Percentiles rank a stretch among this genome's conserved stretches.
These are phyloP conservation scores for Erebia aethiops DNA, from an alignment of 2,888 invertebrate species.

Conservation along the genomic window DNA sequence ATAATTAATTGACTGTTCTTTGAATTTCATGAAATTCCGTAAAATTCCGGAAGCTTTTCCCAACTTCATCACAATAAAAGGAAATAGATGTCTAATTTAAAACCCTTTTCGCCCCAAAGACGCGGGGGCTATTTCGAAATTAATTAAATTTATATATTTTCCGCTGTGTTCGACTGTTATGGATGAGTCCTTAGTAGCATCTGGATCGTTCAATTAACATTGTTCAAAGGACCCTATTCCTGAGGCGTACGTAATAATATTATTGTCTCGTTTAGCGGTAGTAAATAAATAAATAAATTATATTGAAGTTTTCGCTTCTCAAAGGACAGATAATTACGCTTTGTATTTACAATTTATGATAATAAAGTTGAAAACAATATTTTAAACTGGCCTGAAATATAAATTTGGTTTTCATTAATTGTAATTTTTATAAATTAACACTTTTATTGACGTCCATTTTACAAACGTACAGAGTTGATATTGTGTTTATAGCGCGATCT, in stretches of 20 bases:
- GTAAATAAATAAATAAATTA: conserved; percentile 4
- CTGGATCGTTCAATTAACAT: conserved; percentile 56
- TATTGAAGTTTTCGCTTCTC: neutral
- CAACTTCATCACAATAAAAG: conserved; percentile 19
- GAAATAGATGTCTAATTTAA: conserved; percentile 7
- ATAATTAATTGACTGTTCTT: too few relatives aligned
- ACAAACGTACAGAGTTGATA: too few relatives aligned
- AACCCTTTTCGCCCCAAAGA: conserved; percentile 19
- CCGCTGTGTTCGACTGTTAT: conserved; percentile 37
- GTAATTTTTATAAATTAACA: too few relatives aligned
- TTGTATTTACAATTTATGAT: neutral
- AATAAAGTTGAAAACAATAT: too few relatives aligned
- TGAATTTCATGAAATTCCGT: neutral
- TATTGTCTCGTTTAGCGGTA: conserved; percentile 11
- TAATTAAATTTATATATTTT: conserved; percentile 35
- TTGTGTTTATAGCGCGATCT: too few relatives aligned
- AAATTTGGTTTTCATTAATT: too few relatives aligned
- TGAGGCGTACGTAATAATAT: conserved; percentile 20
- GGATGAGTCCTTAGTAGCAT: conserved; percentile 53
- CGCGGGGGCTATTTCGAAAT: conserved; percentile 25
- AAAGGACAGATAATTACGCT: neutral
- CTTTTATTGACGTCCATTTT: too few relatives aligned
- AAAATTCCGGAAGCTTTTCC: neutral
- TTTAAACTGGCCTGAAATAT: too few relatives aligned
- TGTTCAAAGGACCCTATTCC: conserved; percentile 44